Percentiles rank a stretch among this genome's conserved stretches.
Evolutionary conservation across 2,797 vertebrate species (phyloP).

Genomic region (Tolypeutes matacus): DNA sequence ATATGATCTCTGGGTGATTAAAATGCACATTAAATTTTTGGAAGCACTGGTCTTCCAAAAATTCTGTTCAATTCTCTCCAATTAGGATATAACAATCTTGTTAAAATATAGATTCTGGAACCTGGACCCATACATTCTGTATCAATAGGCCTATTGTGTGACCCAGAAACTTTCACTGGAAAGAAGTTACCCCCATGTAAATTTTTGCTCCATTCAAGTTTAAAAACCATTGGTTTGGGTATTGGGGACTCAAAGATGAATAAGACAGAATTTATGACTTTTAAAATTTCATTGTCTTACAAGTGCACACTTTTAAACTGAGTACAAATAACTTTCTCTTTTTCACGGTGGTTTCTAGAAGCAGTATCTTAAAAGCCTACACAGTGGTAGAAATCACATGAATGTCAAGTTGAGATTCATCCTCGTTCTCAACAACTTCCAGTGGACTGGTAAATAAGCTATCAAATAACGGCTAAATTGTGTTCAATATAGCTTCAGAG

Average conservation of each 20-base stretch:
- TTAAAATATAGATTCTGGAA: not conserved
- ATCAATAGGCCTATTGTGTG: not conserved
- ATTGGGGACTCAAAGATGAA: not conserved
- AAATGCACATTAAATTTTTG: not conserved
- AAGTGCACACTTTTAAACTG: not conserved
- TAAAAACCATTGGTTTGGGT: not conserved
- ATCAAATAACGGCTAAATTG: conserved; percentile 24
- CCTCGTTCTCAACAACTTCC: not conserved
- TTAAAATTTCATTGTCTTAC: not conserved
- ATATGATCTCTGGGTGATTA: not conserved
- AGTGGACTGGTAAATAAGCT: not conserved
- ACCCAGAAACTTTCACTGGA: not conserved
- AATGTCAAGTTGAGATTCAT: not conserved
- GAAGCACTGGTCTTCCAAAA: not conserved
- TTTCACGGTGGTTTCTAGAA: not conserved
- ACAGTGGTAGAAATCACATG: not conserved
- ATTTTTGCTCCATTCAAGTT: not conserved
- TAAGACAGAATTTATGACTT: not conserved
- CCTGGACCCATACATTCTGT: not conserved
- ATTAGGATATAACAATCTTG: not conserved
- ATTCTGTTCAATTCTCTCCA: not conserved
- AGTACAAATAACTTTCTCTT: not conserved
- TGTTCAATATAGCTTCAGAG: not conserved
- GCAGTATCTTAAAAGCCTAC: not conserved
- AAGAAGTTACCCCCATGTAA: not conserved